Base-by-base conservation (phyloP, 2,888 invertebrate genomes). In the Leuctra nigra region DNA sequence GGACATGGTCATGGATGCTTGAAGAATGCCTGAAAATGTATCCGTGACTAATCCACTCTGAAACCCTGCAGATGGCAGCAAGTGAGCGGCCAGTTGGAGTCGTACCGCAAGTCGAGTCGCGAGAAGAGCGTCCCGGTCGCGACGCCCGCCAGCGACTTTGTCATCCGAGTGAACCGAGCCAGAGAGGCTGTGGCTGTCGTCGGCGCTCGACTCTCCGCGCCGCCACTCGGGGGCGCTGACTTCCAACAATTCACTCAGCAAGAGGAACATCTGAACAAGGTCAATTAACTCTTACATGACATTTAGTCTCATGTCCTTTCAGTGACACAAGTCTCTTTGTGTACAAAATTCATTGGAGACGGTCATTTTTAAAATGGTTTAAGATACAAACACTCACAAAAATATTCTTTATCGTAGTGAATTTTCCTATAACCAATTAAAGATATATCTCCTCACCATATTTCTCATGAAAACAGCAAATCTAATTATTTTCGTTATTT, bases 181-280 rank as follows among this genome's bases (percentile, higher is more conserved):
- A 73, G 82, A 57, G 77, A 76, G 64, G 76, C 75, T 2, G 74
- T 78, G 46, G 75, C 77, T 9, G 72, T 73, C 6, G 72, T 77
- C 23, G 72, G 73, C 1, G 70, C 75, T 41, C 73, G 72, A 35
- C 70, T 84, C 61, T 75, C 76, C 62, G 73, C 78, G 24, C 68
- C 74, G 44, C 83, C 83, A 57, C 73, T 83, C 1, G 74, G 68
- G 60, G 79, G 77, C 0, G 72, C 75, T 46, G 79, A 80, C 67
- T 86, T 79, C 71, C 82, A 83, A 66, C 75, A 80, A 57, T 83
- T 84, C 67, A 76, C 78, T 56, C 74, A 76, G 63, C 84, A 86
- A 70, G 83, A 85, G 62, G 58, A 58, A 68, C 81, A 81, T 66
- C 41, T 61, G 13, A 20, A 50, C 23, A 61, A 59, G 59, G 59